A percentile compares a stretch with the other conserved stretches of the same genome.
phyloP scores from a whole-genome alignment of 2,797 vertebrate species.

The Clangula hyemalis region DNA sequence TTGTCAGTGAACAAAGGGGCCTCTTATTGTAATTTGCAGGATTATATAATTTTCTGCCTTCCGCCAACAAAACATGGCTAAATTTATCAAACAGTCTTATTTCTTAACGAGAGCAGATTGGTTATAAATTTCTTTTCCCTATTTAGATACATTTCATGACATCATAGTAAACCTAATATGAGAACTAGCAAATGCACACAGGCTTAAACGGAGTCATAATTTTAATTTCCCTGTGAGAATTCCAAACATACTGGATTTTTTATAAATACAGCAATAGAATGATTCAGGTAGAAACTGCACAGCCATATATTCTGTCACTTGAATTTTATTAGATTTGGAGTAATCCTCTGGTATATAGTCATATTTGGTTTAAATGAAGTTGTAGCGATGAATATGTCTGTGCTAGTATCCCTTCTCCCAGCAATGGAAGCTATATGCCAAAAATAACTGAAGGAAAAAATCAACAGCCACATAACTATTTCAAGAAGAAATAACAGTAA shows the following conservation, averaged over 20 bases:
- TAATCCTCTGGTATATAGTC: neutral
- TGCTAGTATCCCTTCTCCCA: neutral
- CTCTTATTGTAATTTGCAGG: neutral
- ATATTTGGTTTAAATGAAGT: neutral
- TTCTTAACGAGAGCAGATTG: neutral
- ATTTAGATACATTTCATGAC: neutral
- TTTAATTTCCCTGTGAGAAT: neutral
- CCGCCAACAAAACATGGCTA: neutral
- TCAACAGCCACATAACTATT: neutral
- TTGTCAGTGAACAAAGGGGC: neutral
- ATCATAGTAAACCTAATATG: neutral
- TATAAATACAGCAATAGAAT: neutral
- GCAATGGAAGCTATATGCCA: neutral
- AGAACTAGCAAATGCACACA: neutral
- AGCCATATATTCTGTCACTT: neutral
- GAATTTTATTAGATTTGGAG: neutral
- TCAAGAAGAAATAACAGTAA: neutral
- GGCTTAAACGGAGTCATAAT: neutral
- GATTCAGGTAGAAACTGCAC: neutral
- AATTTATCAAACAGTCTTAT: neutral
- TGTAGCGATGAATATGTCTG: neutral
- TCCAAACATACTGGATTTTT: neutral
- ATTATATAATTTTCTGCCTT: neutral
- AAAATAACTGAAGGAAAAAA: neutral
- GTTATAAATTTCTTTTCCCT: neutral